Conservation (phyloP, 2,797 vertebrate genomes). For the Characodon lateralis region DNA sequence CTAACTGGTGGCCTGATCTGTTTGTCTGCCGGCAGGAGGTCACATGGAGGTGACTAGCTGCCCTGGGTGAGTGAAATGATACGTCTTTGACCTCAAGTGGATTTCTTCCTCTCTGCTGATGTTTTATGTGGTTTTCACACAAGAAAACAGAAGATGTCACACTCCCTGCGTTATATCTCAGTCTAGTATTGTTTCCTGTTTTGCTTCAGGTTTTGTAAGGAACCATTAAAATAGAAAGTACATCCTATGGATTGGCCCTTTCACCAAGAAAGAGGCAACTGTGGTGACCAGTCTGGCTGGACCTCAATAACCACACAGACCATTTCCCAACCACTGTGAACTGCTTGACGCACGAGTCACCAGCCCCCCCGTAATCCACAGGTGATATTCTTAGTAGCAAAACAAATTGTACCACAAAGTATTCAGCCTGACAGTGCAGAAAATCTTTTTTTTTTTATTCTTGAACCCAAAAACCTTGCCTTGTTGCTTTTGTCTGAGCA, state of each 20-base stretch:
- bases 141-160: conserved; percentile 47
- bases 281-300: conserved; percentile 64
- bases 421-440: conserved; percentile 47
- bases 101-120: conserved; percentile 45
- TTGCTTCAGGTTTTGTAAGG: conserved; percentile 57
- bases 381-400: conserved; percentile 71
- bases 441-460: neutral
- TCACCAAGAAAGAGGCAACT: conserved; percentile 44
- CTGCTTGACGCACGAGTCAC: conserved; percentile 45
- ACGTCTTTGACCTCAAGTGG: conserved; percentile 50
- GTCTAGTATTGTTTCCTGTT: conserved; percentile 52
- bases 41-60: conserved; percentile 51
- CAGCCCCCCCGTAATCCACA: conserved; percentile 52
- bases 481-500: neutral
- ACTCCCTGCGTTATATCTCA: conserved; percentile 48
- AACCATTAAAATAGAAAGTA: conserved; percentile 65
- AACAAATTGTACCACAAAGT: conserved; percentile 64
- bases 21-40: conserved; percentile 54
- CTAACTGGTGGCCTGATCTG: conserved; percentile 15
- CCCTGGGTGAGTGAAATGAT: conserved; percentile 42
- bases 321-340: conserved; percentile 59
- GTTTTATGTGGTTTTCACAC: conserved; percentile 59
- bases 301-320: conserved; percentile 65
- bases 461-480: neutral
- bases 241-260: conserved; percentile 35